These are phyloP conservation scores for Nezara viridula DNA, from an alignment of 2,888 invertebrate genomes.

Conservation along the genomic window DNA sequence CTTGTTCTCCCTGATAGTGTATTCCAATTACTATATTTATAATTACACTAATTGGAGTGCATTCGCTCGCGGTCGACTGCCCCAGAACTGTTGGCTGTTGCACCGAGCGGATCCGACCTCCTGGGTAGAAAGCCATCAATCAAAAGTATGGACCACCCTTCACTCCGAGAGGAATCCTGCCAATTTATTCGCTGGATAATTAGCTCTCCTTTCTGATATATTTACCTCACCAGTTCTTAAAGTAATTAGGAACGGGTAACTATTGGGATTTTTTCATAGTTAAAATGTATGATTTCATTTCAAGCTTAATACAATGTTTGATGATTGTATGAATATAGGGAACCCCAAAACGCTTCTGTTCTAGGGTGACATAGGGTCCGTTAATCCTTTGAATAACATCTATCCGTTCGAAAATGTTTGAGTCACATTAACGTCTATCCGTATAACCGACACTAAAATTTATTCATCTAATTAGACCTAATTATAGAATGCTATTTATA, in stretches of 20 bases:
- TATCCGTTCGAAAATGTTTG: too few relatives aligned
- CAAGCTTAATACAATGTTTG: too few relatives aligned
- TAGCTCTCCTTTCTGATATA: neutral
- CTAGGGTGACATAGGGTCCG: too few relatives aligned
- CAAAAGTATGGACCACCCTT: neutral
- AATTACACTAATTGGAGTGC: neutral
- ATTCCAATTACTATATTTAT: neutral
- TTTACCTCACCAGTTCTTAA: neutral
- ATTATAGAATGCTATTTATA: too few relatives aligned
- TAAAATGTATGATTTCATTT: too few relatives aligned
- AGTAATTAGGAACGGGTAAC: neutral
- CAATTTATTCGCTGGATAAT: neutral
- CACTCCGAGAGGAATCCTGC: neutral
- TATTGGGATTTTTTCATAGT: neutral
- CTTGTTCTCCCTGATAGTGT: neutral
- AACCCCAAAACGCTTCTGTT: too few relatives aligned
- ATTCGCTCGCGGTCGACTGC: neutral
- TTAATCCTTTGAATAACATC: too few relatives aligned
- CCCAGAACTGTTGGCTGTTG: neutral
- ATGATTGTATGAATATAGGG: too few relatives aligned
- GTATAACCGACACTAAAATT: too few relatives aligned
- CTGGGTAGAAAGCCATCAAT: neutral
- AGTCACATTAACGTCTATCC: too few relatives aligned
- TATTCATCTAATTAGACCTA: too few relatives aligned
- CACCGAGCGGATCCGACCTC: neutral